Evolutionary conservation across 2,797 vertebrate species (phyloP).

Genomic region (Chiroxiphia lanceolata): DNA sequence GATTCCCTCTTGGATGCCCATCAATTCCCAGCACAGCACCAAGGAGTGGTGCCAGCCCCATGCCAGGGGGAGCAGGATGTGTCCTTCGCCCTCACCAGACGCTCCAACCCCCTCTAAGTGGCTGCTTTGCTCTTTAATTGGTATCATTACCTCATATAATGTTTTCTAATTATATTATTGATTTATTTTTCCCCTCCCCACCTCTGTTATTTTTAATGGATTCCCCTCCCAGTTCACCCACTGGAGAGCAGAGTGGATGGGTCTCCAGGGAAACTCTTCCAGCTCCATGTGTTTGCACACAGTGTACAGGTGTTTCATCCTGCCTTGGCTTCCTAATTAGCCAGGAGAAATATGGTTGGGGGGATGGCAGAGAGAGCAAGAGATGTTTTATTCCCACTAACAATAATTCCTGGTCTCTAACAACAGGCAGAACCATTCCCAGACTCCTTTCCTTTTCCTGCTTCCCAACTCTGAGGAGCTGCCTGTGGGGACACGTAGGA

Average conservation of each 20-base stretch:
- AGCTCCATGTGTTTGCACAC: not conserved
- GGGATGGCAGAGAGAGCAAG: not conserved
- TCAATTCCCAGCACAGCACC: not conserved
- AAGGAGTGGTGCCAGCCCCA: not conserved
- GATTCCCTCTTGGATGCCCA: not conserved
- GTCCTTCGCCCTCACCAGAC: not conserved
- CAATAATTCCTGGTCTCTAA: not conserved
- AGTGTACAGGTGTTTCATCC: conserved; percentile 39
- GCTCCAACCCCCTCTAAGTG: not conserved
- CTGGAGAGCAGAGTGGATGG: not conserved
- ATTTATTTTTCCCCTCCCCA: not conserved
- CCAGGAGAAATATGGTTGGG: not conserved
- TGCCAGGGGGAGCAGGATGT: not conserved
- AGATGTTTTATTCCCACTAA: not conserved
- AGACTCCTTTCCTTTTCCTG: not conserved
- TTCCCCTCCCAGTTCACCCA: conserved; percentile 27
- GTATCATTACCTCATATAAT: conserved; percentile 57
- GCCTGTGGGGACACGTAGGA: not conserved
- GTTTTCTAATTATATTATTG: conserved; percentile 64
- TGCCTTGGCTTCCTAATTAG: not conserved
- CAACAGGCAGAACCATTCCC: not conserved
- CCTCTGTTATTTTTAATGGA: conserved; percentile 48
- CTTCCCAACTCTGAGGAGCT: not conserved
- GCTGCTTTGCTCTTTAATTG: conserved; percentile 35
- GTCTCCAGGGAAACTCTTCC: conserved; percentile 22